These are phyloP conservation scores for cattle (Bos taurus) DNA, from an alignment of 2,113 vertebrate genomes.

Conservation along the genomic window DNA sequence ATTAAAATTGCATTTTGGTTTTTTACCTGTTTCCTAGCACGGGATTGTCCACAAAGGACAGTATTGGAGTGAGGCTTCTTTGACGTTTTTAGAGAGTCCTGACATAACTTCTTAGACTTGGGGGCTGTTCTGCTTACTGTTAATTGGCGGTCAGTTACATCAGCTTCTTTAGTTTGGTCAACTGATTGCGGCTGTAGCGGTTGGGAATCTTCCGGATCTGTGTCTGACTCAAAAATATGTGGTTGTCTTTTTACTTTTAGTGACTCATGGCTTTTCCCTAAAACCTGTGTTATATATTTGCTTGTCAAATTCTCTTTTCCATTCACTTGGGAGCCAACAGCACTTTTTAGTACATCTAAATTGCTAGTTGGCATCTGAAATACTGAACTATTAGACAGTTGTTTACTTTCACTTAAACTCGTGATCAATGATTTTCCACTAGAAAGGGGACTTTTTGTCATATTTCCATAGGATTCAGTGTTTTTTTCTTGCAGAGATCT, in stretches of 20 bases:
- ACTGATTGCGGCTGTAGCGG: conserved; percentile 33
- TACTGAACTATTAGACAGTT: neutral
- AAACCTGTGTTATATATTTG: conserved; percentile 31
- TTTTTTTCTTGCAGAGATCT: conserved; percentile 34
- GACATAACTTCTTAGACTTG: neutral
- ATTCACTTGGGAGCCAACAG: neutral
- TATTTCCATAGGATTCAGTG: neutral
- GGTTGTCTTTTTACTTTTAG: conserved; percentile 47
- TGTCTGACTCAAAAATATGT: conserved; percentile 70
- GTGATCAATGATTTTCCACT: neutral
- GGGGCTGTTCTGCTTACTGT: neutral
- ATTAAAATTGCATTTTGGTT: neutral
- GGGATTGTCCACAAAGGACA: neutral
- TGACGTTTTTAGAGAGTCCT: neutral
- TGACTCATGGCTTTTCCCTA: conserved; percentile 31
- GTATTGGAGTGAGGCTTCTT: neutral
- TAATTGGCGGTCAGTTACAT: conserved; percentile 44
- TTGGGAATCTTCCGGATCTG: conserved; percentile 45
- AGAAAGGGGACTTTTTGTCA: conserved; percentile 1
- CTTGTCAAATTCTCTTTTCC: conserved; percentile 44
- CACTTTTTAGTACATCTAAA: neutral
- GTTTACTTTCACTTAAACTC: neutral
- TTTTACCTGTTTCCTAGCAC: conserved; percentile 69
- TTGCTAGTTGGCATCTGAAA: conserved; percentile 22
- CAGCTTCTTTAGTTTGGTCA: conserved; percentile 48